Base-by-base conservation (phyloP, 1,140 invertebrate genomes). In the Acyrthosiphon pisum region DNA sequence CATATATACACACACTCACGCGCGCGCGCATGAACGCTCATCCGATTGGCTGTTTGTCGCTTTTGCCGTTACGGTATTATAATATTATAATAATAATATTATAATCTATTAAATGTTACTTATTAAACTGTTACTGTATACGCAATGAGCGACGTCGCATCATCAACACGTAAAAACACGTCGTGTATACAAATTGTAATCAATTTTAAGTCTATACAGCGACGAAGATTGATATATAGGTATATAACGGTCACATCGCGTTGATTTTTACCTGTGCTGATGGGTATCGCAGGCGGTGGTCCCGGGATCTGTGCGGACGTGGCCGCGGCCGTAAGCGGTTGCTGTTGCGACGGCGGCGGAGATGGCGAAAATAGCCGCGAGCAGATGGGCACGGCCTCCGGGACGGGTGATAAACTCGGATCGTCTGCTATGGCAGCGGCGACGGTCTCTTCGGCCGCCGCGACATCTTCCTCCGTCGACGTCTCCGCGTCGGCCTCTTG, bases 221-320 rank as follows among this genome's bases (percentile, higher is more conserved):
- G 11, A 30, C 30, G 30, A 6, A n/a, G 4, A 18, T 76, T 11
- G 41, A 41, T 3, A 68, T n/a, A 14, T 30, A 68, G 3, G 2
- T 41, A 3, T n/a, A 76, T 76, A 18, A 68, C n/a, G 60, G 60
- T n/a, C 60, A n/a, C 30, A 18, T n/a, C 14, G 60, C 6, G 60
- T n/a, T 14, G 9, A 23, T 41, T 37, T n/a, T 60, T 60, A 90
- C 89, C 89, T 90, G 89, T 68, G 44, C 14, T 90, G 53, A 90
- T 68, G 18, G 89, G 14, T 23, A 41, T 7, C 88, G 87, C 46
- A 0, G 87, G 48, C 23, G 18, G 88, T 7, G 23, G 23, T 8
- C 26, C 9, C 37, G 56, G 56, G 1, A 56, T 26, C 89, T 41
- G 56, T 30, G 53, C 48, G 22, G 35, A 6, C n/a, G 88, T 56